Percentiles rank a stretch among this genome's conserved stretches.
Evolutionary conservation across 2,888 invertebrate genomes (phyloP).

Genomic region (Rugalucina vietnamica): DNA sequence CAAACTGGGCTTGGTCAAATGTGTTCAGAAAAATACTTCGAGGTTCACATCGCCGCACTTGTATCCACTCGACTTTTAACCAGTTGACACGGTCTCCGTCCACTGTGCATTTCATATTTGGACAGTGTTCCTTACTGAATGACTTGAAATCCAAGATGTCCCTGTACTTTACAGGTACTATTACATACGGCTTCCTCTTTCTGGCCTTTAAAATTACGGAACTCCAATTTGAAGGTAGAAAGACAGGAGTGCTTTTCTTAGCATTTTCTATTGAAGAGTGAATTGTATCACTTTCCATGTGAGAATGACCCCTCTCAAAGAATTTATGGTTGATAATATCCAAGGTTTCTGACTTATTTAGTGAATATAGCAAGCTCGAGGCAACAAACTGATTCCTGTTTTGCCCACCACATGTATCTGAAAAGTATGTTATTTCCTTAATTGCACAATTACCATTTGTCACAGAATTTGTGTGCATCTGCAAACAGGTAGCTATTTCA

Average conservation of each 20-base stretch:
- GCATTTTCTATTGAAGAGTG: slow-evolving; percentile 25
- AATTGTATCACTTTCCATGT: slow-evolving; percentile 45
- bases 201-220: slow-evolving; percentile 16
- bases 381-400: slow-evolving; percentile 22
- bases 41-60: slow-evolving; percentile 1
- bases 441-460: background rate
- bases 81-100: slow-evolving; percentile 1
- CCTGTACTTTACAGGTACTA: slow-evolving; percentile 17
- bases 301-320: slow-evolving; percentile 43
- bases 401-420: slow-evolving; percentile 20
- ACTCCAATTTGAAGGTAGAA: background rate
- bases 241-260: background rate
- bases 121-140: background rate
- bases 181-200: slow-evolving; percentile 21
- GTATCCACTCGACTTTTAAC: slow-evolving; percentile 6
- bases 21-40: background rate
- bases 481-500: slow-evolving; percentile 28
- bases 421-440: background rate
- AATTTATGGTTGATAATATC: slow-evolving; percentile 33
- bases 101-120: background rate
- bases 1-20: slow-evolving; percentile 3
- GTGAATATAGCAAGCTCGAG: background rate
- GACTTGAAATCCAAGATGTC: slow-evolving; percentile 1
- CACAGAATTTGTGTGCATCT: slow-evolving; percentile 18
- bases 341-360: background rate